Evolutionary conservation across 2,888 invertebrate genomes (phyloP).

Genomic region (Odontomyia ornata): DNA sequence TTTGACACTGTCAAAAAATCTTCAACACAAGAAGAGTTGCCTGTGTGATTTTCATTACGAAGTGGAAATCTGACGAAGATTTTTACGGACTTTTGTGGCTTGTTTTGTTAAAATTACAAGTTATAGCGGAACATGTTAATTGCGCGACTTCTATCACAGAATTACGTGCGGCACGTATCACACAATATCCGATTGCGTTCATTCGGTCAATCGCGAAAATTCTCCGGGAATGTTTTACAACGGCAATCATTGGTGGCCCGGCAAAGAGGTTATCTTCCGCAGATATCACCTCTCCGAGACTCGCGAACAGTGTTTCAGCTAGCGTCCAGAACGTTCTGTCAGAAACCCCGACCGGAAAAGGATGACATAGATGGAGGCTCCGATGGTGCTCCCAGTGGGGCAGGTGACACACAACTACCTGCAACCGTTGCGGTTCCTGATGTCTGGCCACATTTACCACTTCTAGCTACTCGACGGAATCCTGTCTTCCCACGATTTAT

Average conservation of each 20-base stretch:
- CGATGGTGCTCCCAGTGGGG: neutral
- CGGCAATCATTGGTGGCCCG: neutral
- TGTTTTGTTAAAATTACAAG: slow-evolving; percentile 5
- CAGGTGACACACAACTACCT: slow-evolving; percentile 67
- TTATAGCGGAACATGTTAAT: slow-evolving; percentile 34
- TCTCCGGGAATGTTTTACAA: slow-evolving; percentile 17
- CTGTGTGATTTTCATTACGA: slow-evolving; percentile 25
- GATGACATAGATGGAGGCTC: neutral
- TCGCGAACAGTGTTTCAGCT: neutral
- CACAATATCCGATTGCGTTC: neutral
- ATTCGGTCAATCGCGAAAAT: slow-evolving; percentile 25
- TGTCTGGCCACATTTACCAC: slow-evolving; percentile 95
- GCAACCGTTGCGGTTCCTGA: slow-evolving; percentile 95
- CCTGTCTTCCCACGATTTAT: slow-evolving; percentile 98
- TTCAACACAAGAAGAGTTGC: neutral
- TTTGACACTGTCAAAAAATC: slow-evolving; percentile 10
- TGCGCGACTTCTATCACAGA: slow-evolving; percentile 25
- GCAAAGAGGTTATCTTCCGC: slow-evolving; percentile 21
- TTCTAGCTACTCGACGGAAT: slow-evolving; percentile 92
- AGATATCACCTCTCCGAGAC: neutral
- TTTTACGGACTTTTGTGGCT: neutral
- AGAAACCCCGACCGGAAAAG: slow-evolving; percentile 14
- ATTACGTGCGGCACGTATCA: slow-evolving; percentile 25
- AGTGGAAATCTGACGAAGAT: neutral
- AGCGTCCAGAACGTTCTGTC: slow-evolving; percentile 16